These are phyloP conservation scores for Pitta sordida DNA, from an alignment of 2,113 vertebrate genomes.

Conservation along the genomic window DNA sequence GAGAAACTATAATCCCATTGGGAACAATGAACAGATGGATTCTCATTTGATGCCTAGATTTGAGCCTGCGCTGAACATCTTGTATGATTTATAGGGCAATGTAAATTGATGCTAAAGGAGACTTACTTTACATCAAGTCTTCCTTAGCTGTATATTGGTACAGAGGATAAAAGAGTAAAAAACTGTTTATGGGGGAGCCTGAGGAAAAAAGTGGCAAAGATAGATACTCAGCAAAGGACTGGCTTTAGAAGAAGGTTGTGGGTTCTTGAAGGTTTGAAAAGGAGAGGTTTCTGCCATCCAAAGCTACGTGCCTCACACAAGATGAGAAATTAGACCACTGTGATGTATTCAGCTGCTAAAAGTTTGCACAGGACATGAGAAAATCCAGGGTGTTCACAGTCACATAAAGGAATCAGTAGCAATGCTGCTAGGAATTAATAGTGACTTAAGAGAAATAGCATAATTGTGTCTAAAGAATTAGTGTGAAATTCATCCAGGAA, in stretches of 20 bases:
- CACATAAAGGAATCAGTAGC: not conserved
- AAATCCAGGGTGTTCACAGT: not conserved
- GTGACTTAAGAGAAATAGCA: not conserved
- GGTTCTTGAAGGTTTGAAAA: not conserved
- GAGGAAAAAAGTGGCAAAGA: not conserved
- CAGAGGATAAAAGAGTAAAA: not conserved
- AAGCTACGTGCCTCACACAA: not conserved
- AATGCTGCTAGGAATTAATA: not conserved
- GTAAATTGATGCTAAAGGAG: constrained; percentile 37
- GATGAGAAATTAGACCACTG: not conserved
- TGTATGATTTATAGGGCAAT: constrained; percentile 34
- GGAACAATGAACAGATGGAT: constrained; percentile 12
- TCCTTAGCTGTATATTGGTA: not conserved
- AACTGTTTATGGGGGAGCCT: not conserved
- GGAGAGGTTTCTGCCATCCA: not conserved
- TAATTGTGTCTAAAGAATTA: not conserved
- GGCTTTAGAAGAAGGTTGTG: not conserved
- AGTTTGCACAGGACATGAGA: not conserved
- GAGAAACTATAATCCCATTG: constrained; percentile 38
- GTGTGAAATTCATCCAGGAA: constrained; percentile 4
- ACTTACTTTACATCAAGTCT: constrained; percentile 27
- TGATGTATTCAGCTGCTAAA: not conserved
- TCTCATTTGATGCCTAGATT: constrained; percentile 29
- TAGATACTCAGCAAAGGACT: not conserved
- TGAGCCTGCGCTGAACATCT: constrained; percentile 29